Conservation (phyloP, 2,888 invertebrate genomes). For the Nycteola revayana region DNA sequence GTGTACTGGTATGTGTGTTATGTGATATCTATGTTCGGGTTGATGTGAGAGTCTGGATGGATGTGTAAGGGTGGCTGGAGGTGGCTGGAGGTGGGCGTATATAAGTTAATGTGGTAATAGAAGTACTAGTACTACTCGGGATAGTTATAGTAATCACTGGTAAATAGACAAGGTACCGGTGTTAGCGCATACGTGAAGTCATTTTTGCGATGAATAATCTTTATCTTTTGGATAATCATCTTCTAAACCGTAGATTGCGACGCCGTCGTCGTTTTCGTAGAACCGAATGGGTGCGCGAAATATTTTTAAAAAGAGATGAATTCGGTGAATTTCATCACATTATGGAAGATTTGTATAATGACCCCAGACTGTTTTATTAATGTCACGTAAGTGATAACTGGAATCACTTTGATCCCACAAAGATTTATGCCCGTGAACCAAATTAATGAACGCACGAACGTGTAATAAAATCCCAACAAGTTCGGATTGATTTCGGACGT, state of each 20-base stretch:
- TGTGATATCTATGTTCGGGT: too few species aligned
- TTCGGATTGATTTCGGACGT: conserved; percentile 8
- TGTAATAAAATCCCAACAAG: conserved; percentile 7
- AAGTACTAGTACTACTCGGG: too few species aligned
- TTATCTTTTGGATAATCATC: background rate
- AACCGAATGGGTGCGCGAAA: conserved; percentile 1
- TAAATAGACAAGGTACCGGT: conserved; percentile 1
- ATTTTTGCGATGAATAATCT: background rate
- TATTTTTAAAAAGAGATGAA: conserved; percentile 6
- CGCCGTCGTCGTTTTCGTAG: background rate
- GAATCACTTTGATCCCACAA: conserved; percentile 15
- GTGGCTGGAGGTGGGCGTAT: too few species aligned
- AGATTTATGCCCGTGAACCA: conserved; percentile 8
- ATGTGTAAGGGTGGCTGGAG: too few species aligned
- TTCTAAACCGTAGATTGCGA: background rate
- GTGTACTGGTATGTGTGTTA: too few species aligned
- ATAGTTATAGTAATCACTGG: too few species aligned
- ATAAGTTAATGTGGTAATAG: too few species aligned
- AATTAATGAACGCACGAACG: conserved; percentile 2
- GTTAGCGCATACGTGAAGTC: conserved; percentile 1
- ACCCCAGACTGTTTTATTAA: background rate
- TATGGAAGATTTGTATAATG: background rate
- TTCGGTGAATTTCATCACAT: background rate
- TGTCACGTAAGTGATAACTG: conserved; percentile 13
- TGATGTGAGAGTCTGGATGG: too few species aligned